Conservation (phyloP, 2,888 invertebrate genomes). For the Nymphalis polychloros region DNA sequence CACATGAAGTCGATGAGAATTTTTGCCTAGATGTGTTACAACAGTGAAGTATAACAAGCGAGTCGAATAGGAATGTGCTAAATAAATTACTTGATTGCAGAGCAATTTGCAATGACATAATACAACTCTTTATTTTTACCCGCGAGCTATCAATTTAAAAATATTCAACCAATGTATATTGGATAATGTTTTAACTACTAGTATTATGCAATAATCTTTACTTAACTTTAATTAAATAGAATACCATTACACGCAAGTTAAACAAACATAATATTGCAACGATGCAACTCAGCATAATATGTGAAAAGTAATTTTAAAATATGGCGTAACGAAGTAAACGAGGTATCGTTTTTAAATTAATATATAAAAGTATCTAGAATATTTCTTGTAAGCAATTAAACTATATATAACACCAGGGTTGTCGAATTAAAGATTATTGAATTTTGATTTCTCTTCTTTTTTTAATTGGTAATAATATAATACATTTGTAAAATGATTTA, state of each 20-base stretch:
- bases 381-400: too few relatives aligned
- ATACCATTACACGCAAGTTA: not conserved
- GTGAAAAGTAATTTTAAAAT: not conserved
- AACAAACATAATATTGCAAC: slow-evolving; percentile 6
- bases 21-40: not conserved
- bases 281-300: not conserved
- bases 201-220: slow-evolving; percentile 1
- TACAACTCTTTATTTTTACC: slow-evolving; percentile 28
- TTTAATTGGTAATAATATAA: too few relatives aligned
- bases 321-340: not conserved
- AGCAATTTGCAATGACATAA: slow-evolving; percentile 27
- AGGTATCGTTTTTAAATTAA: too few relatives aligned
- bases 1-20: not conserved
- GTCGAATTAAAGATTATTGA: too few relatives aligned
- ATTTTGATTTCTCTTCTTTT: too few relatives aligned
- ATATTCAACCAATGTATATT: slow-evolving; percentile 33
- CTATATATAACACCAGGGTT: too few relatives aligned
- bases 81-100: slow-evolving; percentile 29
- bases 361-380: too few relatives aligned
- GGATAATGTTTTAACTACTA: slow-evolving; percentile 12
- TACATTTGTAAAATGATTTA: too few relatives aligned
- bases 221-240: slow-evolving; percentile 11
- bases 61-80: slow-evolving; percentile 24
- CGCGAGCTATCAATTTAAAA: slow-evolving; percentile 28
- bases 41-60: slow-evolving; percentile 15